Evolutionary conservation across 2,113 vertebrate species (phyloP), one percentile per base, ranked within the genome.

Genomic region (Indicator maculatus): DNA sequence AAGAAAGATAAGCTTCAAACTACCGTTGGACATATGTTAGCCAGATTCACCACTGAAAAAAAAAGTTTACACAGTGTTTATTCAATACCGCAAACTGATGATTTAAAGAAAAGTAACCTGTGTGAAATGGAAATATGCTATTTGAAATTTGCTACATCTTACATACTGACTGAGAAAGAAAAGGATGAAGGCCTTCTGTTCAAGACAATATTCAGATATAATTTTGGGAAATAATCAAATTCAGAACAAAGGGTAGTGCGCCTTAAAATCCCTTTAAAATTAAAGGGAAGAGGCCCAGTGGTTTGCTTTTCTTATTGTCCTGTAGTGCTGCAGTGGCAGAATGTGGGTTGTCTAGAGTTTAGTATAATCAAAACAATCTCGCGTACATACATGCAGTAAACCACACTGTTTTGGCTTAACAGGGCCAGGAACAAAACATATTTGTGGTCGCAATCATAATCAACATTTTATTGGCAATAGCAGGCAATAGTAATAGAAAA

Each of bases 321-420:
- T 91, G 70, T 88, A 95, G 91, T 58, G 1, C 94, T 96, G 91
- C 91, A 95, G 93, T 96, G 95, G 90, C 94, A 91, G 70, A 91
- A 75, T 95, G 76, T 59, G 91, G 91, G 73, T 96, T 96, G 95
- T 95, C 83, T 81, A 66, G 91, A 97, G 81, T 66, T 90, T 91
- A 69, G 23, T 74, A 65, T 93, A 95, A 95, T 94, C 91, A 94
- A 95, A 97, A 94, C 95, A 96, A 74, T 86, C 90, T 95, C 93
- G 90, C 39, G 58, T 96, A 97, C 86, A 95, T 90, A 92, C 94
- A 95, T 95, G 96, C 91, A 95, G 69, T 38, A 95, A 93, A 95
- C 94, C 96, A 94, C 90, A 86, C 30, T 96, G 50, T 86, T 80
- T 79, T 83, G 87, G 58, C 83, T 87, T 94, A 84, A 50, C 45